Conservation (phyloP, 2,888 invertebrate species). For the Pharmacophagus antenor region DNA sequence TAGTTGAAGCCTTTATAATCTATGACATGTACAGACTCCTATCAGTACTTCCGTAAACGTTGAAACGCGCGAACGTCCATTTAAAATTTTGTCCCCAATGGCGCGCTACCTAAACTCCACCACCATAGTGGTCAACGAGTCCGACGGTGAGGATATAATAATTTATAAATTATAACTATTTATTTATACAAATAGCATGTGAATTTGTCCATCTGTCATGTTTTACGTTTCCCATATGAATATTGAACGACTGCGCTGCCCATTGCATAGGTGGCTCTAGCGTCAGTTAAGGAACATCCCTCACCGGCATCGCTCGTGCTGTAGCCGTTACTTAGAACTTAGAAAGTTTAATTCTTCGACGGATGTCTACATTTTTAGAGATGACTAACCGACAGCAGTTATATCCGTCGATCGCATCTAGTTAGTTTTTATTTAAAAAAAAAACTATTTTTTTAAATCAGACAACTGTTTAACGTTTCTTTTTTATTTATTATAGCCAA, state of each 20-base stretch:
- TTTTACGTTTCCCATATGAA: conserved; percentile 57
- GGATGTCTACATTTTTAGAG: conserved; percentile 53
- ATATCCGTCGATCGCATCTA: conserved; percentile 56
- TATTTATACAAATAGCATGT: conserved; percentile 2
- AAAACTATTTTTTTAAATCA: background rate
- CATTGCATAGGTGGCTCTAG: conserved; percentile 32
- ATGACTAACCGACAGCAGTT: conserved; percentile 70
- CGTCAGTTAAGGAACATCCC: conserved; percentile 40
- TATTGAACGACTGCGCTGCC: conserved; percentile 45
- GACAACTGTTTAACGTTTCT: background rate
- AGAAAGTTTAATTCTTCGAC: conserved; percentile 17
- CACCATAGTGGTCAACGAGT: conserved; percentile 52
- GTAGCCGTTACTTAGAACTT: conserved; percentile 28
- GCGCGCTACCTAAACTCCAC: conserved; percentile 54
- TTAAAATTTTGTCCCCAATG: conserved; percentile 38
- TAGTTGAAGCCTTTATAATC: conserved; percentile 31
- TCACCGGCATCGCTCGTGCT: conserved; percentile 38
- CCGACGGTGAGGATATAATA: conserved; percentile 19
- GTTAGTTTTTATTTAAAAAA: conserved; percentile 38
- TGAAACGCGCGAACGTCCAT: conserved; percentile 40
- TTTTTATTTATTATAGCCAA: conserved; percentile 53
- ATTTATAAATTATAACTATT: background rate
- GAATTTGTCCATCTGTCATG: conserved; percentile 34
- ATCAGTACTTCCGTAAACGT: conserved; percentile 37
- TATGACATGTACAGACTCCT: conserved; percentile 38